Conservation (phyloP, 2,888 invertebrate species). For the Dermolepida albohirtum region DNA sequence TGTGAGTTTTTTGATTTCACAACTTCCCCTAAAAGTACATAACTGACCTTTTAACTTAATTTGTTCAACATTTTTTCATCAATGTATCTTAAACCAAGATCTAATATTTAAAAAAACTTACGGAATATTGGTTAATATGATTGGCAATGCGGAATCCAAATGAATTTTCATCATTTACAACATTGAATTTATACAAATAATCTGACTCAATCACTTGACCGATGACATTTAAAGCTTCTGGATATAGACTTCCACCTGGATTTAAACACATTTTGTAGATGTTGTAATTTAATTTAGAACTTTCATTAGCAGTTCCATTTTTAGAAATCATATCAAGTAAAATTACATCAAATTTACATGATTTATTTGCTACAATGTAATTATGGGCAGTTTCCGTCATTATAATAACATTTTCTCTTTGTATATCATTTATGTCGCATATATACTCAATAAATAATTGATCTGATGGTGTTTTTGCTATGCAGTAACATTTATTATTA, state of each 20-base stretch:
- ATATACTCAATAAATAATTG: slow-evolving; percentile 65
- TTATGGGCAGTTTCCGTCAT: slow-evolving; percentile 38
- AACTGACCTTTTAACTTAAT: too few relatives aligned
- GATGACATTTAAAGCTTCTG: slow-evolving; percentile 67
- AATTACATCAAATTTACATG: slow-evolving; percentile 67
- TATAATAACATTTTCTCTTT: slow-evolving; percentile 60
- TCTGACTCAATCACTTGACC: slow-evolving; percentile 72
- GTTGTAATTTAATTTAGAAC: slow-evolving; percentile 56
- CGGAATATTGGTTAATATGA: slow-evolving; percentile 72
- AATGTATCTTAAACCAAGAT: too few relatives aligned
- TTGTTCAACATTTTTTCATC: too few relatives aligned
- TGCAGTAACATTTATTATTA: slow-evolving; percentile 61
- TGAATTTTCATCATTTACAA: slow-evolving; percentile 70
- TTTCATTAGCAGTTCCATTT: slow-evolving; percentile 70
- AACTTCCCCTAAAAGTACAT: too few relatives aligned
- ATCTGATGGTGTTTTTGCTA: slow-evolving; percentile 62
- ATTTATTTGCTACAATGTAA: slow-evolving; percentile 2
- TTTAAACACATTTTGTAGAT: slow-evolving; percentile 58
- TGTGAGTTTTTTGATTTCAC: too few relatives aligned
- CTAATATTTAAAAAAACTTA: slow-evolving; percentile 56
- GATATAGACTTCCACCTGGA: slow-evolving; percentile 58
- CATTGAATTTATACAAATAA: slow-evolving; percentile 71
- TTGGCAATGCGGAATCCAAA: slow-evolving; percentile 68
- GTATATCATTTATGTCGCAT: slow-evolving; percentile 62
- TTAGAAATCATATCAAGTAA: slow-evolving; percentile 69